phyloP scores from a whole-genome alignment of 30 jellyfish, hydroid and myxozoan species.

The Aurelia aurita region DNA sequence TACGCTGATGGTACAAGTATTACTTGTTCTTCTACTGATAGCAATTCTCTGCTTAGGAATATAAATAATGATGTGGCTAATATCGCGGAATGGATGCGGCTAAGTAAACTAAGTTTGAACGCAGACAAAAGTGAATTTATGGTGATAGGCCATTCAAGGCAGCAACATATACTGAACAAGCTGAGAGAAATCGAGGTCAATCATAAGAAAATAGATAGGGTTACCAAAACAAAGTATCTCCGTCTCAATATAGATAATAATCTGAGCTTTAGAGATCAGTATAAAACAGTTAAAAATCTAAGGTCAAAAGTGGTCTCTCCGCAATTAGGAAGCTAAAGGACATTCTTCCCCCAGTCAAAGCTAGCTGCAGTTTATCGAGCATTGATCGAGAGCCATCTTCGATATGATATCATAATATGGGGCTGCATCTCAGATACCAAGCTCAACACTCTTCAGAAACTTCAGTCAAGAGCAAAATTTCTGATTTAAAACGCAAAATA shows the following conservation, averaged over 20 bases:
- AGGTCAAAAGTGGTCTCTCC: no score
- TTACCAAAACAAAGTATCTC: no score
- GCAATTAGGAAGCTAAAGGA: no score
- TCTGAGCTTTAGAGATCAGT: no score
- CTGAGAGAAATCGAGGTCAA: conserved; percentile 10
- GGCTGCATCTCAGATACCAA: conserved; percentile 57
- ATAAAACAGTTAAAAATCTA: no score
- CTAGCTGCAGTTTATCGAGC: conserved; percentile 12
- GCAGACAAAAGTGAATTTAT: conserved; percentile 34
- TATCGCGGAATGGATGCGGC: no score
- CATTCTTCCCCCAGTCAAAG: no score
- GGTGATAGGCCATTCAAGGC: conserved; percentile 54
- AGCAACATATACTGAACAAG: conserved; percentile 27
- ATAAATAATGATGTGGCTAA: conserved; percentile 4
- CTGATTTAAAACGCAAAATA: conserved; percentile 36
- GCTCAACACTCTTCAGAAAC: conserved; percentile 32
- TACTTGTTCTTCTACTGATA: no score
- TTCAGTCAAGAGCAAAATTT: conserved; percentile 41
- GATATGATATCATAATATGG: conserved; percentile 23
- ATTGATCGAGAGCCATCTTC: background rate
- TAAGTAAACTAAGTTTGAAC: conserved; percentile 23
- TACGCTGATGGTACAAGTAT: no score
- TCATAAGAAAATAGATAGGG: no score
- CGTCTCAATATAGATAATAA: no score
- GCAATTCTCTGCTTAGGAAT: no score